Evolutionary conservation across 1,140 invertebrate genomes (phyloP).

Genomic region (Triops cancriformis): DNA sequence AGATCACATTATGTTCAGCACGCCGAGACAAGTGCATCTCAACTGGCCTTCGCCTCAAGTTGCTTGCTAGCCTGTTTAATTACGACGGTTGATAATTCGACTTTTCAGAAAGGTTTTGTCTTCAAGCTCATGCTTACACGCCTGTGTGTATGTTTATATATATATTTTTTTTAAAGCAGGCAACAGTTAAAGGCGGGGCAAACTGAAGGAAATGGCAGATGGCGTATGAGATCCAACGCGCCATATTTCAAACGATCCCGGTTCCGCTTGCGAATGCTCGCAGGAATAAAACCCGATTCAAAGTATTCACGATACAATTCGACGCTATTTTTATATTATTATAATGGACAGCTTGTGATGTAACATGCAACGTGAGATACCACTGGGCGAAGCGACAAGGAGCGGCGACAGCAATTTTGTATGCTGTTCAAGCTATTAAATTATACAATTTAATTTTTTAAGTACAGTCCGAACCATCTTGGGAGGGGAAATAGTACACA

Average conservation of each 20-base stretch:
- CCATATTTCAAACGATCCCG: not conserved
- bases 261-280: not conserved
- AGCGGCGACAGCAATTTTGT: not conserved
- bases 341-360: not conserved
- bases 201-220: not conserved
- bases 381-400: slow-evolving; percentile 7
- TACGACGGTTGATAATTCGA: no score
- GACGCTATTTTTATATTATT: not conserved
- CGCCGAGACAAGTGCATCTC: no score
- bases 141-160: no score
- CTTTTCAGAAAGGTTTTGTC: no score
- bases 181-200: no score
- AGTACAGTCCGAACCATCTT: slow-evolving; percentile 10
- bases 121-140: no score
- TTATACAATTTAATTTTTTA: slow-evolving; percentile 6
- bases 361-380: not conserved
- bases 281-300: not conserved
- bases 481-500: not conserved
- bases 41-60: no score
- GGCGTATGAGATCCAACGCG: not conserved
- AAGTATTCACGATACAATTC: not conserved
- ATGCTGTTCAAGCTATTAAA: slow-evolving; percentile 7
- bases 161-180: no score
- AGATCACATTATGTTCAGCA: no score
- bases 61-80: no score